A percentile compares a stretch with the other conserved stretches of the same genome.
Conservation (phyloP, 1,140 invertebrate genomes). For the Ladona fulva region DNA sequence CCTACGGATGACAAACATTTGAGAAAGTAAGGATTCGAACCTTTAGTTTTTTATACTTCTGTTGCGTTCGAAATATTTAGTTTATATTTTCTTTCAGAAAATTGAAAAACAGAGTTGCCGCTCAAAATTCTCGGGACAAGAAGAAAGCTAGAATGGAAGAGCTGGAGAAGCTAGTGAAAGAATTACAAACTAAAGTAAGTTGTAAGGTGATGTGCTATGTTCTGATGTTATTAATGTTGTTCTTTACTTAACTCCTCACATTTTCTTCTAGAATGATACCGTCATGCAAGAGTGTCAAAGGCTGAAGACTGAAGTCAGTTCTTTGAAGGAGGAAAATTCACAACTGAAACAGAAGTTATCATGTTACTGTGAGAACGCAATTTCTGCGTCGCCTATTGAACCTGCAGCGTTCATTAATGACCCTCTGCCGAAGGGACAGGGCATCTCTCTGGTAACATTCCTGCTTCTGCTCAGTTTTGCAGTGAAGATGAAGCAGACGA, state of each 20-base stretch:
- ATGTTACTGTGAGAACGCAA: not conserved
- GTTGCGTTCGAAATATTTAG: not conserved
- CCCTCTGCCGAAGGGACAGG: not conserved
- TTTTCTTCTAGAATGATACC: not conserved
- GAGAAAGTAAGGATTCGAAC: not conserved
- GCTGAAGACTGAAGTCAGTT: not conserved
- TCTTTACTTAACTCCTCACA: no score
- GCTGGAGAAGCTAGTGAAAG: slow-evolving; percentile 62
- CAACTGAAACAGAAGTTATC: not conserved
- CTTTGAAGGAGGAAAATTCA: not conserved
- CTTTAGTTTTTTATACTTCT: not conserved
- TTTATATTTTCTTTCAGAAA: slow-evolving; percentile 55
- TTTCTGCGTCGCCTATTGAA: not conserved
- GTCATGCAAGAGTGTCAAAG: not conserved
- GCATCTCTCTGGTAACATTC: not conserved
- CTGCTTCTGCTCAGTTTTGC: not conserved
- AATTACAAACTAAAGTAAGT: slow-evolving; percentile 43
- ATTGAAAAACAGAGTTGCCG: slow-evolving; percentile 92
- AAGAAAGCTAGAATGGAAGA: slow-evolving; percentile 89
- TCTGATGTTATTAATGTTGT: no score
- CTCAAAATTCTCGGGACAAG: slow-evolving; percentile 94
- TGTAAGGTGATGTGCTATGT: not conserved
- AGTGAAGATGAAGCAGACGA: not conserved
- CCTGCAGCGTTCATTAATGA: slow-evolving; percentile 3
- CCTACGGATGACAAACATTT: not conserved